A percentile compares a stretch with the other conserved stretches of the same genome.
phyloP scores from a whole-genome alignment of 2,113 vertebrate species.

The Plecotus auritus region DNA sequence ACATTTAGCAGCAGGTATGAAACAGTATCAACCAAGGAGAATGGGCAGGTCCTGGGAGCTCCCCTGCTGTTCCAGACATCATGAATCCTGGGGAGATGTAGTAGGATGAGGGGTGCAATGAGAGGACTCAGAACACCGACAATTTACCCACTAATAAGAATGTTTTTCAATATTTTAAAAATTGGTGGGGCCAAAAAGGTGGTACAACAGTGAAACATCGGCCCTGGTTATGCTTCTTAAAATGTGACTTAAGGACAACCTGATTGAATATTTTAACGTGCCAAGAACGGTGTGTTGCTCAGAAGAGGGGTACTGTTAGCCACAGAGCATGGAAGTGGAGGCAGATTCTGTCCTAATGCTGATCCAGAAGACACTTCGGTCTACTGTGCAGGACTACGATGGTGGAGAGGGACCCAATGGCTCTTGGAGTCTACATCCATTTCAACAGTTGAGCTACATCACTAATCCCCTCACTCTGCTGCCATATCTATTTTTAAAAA shows the following conservation, averaged over 20 bases:
- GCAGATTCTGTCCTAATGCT: neutral
- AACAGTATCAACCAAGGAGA: neutral
- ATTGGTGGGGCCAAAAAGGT: neutral
- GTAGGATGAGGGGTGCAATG: neutral
- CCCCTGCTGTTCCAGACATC: neutral
- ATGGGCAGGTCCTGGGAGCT: neutral
- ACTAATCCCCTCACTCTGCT: neutral
- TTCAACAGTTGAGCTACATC: neutral
- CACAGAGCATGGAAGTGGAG: neutral
- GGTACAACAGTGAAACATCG: neutral
- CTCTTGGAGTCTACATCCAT: neutral
- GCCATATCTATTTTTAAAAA: slow-evolving; percentile 23
- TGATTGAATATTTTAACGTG: neutral
- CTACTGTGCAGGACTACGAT: neutral
- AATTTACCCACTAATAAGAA: neutral
- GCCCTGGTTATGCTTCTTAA: neutral
- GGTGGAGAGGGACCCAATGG: neutral
- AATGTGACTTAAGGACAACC: neutral
- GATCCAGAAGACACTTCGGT: neutral
- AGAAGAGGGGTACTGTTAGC: neutral
- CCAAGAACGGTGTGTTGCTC: neutral
- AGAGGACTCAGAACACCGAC: neutral
- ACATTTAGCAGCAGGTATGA: neutral
- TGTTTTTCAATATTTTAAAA: neutral
- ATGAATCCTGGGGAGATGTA: neutral